A percentile compares a stretch with the other conserved stretches of the same genome.
Evolutionary conservation across 2,113 vertebrate genomes (phyloP).

Genomic region (Dromaius novaehollandiae): DNA sequence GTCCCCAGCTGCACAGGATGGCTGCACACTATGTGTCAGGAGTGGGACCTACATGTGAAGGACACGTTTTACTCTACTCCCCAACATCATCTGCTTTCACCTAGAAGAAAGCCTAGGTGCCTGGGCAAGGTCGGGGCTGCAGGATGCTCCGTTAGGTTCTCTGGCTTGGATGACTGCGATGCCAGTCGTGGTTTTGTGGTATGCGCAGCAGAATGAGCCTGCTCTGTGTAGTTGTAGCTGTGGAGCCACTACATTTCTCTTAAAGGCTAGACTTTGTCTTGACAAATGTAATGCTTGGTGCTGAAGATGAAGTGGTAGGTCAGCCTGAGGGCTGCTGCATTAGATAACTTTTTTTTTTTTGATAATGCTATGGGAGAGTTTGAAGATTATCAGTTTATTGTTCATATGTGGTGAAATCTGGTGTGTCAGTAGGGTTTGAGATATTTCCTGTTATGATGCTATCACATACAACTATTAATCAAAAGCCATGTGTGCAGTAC

Average conservation of each 20-base stretch:
- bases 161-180: background rate
- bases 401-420: background rate
- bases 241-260: background rate
- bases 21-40: background rate
- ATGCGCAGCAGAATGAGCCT: background rate
- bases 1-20: background rate
- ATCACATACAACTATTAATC: background rate
- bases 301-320: background rate
- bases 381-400: background rate
- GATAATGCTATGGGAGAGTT: background rate
- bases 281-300: background rate
- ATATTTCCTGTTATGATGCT: background rate
- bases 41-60: background rate
- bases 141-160: background rate
- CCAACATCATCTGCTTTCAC: background rate
- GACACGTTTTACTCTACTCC: background rate
- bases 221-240: background rate
- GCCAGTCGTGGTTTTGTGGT: background rate
- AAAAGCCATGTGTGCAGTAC: background rate
- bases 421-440: background rate
- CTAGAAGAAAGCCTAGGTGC: background rate
- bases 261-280: background rate
- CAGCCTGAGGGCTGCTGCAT: background rate
- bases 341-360: background rate
- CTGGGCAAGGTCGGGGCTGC: conserved; percentile 47